Percentiles rank a stretch among this genome's conserved stretches.
These are phyloP conservation scores for Craseonycteris thonglongyai DNA, from an alignment of 2,113 vertebrate species.

Conservation along the genomic window DNA sequence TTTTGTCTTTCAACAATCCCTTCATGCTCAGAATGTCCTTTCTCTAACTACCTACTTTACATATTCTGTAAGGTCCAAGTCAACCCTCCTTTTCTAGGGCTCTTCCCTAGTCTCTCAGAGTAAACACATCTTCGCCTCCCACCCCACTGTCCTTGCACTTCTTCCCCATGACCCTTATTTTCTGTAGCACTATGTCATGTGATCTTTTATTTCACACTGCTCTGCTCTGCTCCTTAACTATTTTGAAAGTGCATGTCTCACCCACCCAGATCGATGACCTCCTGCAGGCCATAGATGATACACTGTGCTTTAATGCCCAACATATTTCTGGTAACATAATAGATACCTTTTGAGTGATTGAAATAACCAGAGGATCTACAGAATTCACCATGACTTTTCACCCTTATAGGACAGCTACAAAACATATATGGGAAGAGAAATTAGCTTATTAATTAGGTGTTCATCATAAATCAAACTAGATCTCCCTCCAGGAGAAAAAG, in stretches of 20 bases:
- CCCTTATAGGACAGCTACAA: background rate
- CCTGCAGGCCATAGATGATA: background rate
- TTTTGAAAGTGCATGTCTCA: background rate
- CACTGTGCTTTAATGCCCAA: background rate
- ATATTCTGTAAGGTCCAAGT: background rate
- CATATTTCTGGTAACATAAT: background rate
- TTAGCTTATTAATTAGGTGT: constrained; percentile 26
- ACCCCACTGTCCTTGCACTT: background rate
- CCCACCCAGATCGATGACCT: background rate
- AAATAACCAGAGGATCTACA: background rate
- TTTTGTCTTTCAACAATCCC: background rate
- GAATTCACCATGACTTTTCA: background rate
- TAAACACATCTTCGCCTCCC: background rate
- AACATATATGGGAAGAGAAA: constrained; percentile 20
- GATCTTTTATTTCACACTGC: background rate
- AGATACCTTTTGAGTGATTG: background rate
- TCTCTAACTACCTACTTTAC: background rate
- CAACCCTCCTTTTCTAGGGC: background rate
- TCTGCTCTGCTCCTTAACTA: background rate
- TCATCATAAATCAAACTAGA: background rate
- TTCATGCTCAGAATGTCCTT: background rate
- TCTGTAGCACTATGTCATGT: background rate
- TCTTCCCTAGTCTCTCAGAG: background rate
- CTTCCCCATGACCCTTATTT: background rate
- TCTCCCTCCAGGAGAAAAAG: constrained; percentile 29